Evolutionary conservation across 1,140 invertebrate genomes (phyloP).

Genomic region (Asbolus verrucosus): DNA sequence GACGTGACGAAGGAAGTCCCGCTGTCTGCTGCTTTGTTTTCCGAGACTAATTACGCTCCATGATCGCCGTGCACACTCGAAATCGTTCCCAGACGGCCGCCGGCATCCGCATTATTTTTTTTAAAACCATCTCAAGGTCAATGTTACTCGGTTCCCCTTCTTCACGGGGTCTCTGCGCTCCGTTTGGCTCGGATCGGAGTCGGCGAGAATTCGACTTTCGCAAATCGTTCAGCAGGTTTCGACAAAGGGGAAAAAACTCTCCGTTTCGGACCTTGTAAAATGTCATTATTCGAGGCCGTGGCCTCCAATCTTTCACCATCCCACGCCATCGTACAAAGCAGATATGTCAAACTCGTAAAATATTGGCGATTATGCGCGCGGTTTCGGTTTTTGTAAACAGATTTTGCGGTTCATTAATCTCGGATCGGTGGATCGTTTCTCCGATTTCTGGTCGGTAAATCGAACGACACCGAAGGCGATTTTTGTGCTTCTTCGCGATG

Average conservation of each 20-base stretch:
- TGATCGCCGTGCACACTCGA: constrained; percentile 13
- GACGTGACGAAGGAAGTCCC: constrained; percentile 46
- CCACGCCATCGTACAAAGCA: constrained; percentile 16
- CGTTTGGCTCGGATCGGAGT: constrained; percentile 5
- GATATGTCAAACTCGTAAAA: constrained; percentile 12
- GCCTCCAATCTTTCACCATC: constrained; percentile 17
- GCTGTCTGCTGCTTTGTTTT: constrained; percentile 41
- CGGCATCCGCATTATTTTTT: constrained; percentile 9
- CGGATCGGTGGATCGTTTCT: no score
- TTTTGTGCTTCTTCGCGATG: no score
- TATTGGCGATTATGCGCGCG: constrained; percentile 7
- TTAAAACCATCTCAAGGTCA: constrained; percentile 18
- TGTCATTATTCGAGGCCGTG: constrained; percentile 45
- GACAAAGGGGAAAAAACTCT: no score
- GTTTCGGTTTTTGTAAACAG: neutral
- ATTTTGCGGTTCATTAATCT: constrained; percentile 5
- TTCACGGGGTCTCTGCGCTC: constrained; percentile 9
- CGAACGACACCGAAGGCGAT: neutral
- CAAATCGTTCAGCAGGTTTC: no score
- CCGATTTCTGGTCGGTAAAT: neutral
- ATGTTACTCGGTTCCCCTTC: constrained; percentile 23
- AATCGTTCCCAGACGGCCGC: constrained; percentile 26
- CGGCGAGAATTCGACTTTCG: neutral
- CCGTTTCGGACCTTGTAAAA: constrained; percentile 41
- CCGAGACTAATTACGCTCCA: constrained; percentile 20